Percentiles rank a stretch among this genome's conserved stretches.
Evolutionary conservation across 2,888 invertebrate genomes (phyloP).

Genomic region (Loripinus fragilis): DNA sequence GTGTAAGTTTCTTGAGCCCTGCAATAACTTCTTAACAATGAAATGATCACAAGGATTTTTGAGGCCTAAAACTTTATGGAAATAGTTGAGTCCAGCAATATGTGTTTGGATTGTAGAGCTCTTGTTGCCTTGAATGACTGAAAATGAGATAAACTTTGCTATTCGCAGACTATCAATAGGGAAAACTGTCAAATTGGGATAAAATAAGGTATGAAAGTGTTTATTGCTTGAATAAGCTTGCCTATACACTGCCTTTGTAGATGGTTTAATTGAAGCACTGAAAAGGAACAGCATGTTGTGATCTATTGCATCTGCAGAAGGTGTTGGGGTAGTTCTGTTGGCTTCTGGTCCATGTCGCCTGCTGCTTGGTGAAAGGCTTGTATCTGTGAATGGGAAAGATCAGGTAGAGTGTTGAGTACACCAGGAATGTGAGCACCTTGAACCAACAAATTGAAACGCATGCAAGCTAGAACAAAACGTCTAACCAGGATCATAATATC

Average conservation of each 20-base stretch:
- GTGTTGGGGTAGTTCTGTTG: not conserved
- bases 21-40: not conserved
- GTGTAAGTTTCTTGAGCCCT: not conserved
- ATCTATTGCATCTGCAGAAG: not conserved
- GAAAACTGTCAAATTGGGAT: not conserved
- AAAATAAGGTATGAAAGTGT: not conserved
- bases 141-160: not conserved
- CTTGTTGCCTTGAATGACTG: not conserved
- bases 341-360: not conserved
- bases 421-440: not conserved
- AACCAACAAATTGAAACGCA: not conserved
- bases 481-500: slow-evolving; percentile 7
- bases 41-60: not conserved
- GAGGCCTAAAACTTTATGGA: not conserved
- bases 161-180: not conserved
- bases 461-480: not conserved
- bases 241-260: not conserved
- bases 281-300: not conserved
- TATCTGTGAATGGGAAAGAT: slow-evolving; percentile 27
- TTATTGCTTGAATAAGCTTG: not conserved
- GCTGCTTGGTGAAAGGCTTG: not conserved
- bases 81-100: not conserved
- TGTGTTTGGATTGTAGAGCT: not conserved
- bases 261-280: not conserved
- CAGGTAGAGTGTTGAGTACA: not conserved